A percentile compares a stretch with the other conserved stretches of the same genome.
phyloP scores from a whole-genome alignment of 2,888 invertebrate genomes.

The Stramonita haemastoma region DNA sequence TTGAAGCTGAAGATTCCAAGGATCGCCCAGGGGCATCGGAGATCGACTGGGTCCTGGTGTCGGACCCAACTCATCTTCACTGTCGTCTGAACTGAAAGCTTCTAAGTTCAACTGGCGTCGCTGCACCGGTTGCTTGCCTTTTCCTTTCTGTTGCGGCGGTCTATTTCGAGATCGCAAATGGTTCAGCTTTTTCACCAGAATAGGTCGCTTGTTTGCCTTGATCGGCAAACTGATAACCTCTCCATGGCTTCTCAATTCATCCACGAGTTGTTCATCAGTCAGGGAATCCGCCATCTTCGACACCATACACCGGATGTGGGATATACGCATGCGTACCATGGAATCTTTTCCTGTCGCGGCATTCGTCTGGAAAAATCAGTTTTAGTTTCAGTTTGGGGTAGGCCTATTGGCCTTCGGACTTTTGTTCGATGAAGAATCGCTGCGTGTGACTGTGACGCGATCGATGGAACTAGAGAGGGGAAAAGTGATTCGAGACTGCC shows the following conservation, averaged over 20 bases:
- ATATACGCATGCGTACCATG: conserved; percentile 23
- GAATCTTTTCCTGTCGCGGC: conserved; percentile 9
- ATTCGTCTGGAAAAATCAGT: neutral
- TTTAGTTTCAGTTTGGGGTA: neutral
- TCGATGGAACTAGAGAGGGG: neutral
- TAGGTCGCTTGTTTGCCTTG: conserved; percentile 60
- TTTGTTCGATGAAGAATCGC: neutral
- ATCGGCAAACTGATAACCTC: conserved; percentile 65
- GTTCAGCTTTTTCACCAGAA: conserved; percentile 68
- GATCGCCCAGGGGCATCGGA: neutral
- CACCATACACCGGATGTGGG: conserved; percentile 31
- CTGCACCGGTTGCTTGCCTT: conserved; percentile 38
- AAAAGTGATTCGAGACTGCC: neutral
- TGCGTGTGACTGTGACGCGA: neutral
- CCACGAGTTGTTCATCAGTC: conserved; percentile 62
- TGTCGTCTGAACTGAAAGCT: conserved; percentile 52
- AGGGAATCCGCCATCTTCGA: conserved; percentile 69
- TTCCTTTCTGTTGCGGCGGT: conserved; percentile 48
- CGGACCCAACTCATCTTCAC: conserved; percentile 44
- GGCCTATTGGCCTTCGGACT: neutral
- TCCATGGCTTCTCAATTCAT: conserved; percentile 63
- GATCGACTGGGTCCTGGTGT: neutral
- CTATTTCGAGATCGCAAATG: conserved; percentile 64
- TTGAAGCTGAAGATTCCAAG: conserved; percentile 26
- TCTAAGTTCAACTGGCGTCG: conserved; percentile 43